A percentile compares a stretch with the other conserved stretches of the same genome.
Conservation (phyloP, 2,888 invertebrate genomes). For the Chirona hameri region DNA sequence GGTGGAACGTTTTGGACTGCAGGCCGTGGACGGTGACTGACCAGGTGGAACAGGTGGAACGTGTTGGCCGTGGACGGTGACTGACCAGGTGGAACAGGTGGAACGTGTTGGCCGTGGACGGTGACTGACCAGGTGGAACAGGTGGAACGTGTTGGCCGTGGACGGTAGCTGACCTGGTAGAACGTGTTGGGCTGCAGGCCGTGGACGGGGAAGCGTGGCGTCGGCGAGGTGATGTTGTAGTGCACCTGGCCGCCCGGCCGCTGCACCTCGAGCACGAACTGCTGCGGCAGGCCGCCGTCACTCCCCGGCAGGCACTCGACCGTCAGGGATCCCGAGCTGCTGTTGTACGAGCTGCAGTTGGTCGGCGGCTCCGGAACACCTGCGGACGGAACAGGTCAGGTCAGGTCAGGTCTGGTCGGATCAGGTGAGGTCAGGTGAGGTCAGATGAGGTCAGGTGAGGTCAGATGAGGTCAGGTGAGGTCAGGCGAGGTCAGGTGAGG, state of each 20-base stretch:
- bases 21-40: no score
- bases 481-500: no score
- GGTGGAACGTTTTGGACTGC: no score
- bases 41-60: no score
- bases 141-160: no score
- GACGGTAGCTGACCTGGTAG: slow-evolving; percentile 50
- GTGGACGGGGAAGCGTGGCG: slow-evolving; percentile 37
- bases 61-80: no score
- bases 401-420: slow-evolving; percentile 34
- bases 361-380: slow-evolving; percentile 82
- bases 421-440: not conserved
- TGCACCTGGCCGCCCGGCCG: slow-evolving; percentile 59
- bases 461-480: no score
- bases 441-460: not conserved
- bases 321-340: slow-evolving; percentile 74
- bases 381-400: slow-evolving; percentile 47
- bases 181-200: slow-evolving; percentile 50
- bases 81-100: no score
- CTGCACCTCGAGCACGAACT: slow-evolving; percentile 74
- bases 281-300: slow-evolving; percentile 74
- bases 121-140: no score
- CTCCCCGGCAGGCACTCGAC: slow-evolving; percentile 54
- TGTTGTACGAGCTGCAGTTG: slow-evolving; percentile 81
- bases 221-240: slow-evolving; percentile 37
- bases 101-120: no score